Evolutionary conservation across 2,888 invertebrate genomes (phyloP).

Genomic region (Amaurobius ferox): DNA sequence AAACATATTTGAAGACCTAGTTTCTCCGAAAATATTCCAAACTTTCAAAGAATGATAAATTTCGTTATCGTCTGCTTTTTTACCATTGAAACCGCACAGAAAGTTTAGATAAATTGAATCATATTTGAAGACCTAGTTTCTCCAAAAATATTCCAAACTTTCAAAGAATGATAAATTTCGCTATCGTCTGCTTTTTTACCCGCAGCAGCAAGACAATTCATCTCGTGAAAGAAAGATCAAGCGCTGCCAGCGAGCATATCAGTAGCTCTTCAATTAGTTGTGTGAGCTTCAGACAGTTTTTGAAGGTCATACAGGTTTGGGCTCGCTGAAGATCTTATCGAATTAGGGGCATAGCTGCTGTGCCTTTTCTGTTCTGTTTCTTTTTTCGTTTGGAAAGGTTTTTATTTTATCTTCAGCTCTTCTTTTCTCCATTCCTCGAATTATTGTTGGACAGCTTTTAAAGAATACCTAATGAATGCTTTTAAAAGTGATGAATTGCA

Average conservation of each 20-base stretch:
- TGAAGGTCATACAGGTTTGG: conserved; percentile 35
- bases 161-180: too few relatives aligned
- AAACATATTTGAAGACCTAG: too few relatives aligned
- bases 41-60: too few relatives aligned
- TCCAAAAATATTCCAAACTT: too few relatives aligned
- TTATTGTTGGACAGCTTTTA: conserved; percentile 22
- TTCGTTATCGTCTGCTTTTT: too few relatives aligned
- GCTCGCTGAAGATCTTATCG: conserved; percentile 38
- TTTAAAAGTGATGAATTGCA: conserved; percentile 50
- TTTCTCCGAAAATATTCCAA: too few relatives aligned
- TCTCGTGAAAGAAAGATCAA: too few relatives aligned
- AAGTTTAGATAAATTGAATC: too few relatives aligned
- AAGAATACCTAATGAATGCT: conserved; percentile 42
- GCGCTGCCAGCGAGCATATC: conserved; percentile 17
- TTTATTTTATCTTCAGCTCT: not conserved
- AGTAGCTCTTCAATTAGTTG: conserved; percentile 67
- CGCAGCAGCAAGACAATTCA: too few relatives aligned
- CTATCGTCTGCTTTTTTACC: too few relatives aligned
- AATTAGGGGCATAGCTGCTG: conserved; percentile 42
- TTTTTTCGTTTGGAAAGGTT: not conserved
- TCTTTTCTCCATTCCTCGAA: conserved; percentile 24
- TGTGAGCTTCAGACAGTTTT: conserved; percentile 13
- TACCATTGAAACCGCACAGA: too few relatives aligned
- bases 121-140: too few relatives aligned
- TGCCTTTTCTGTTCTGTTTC: conserved; percentile 1